Conservation (phyloP, 2,113 vertebrate species). For the Motacilla alba region DNA sequence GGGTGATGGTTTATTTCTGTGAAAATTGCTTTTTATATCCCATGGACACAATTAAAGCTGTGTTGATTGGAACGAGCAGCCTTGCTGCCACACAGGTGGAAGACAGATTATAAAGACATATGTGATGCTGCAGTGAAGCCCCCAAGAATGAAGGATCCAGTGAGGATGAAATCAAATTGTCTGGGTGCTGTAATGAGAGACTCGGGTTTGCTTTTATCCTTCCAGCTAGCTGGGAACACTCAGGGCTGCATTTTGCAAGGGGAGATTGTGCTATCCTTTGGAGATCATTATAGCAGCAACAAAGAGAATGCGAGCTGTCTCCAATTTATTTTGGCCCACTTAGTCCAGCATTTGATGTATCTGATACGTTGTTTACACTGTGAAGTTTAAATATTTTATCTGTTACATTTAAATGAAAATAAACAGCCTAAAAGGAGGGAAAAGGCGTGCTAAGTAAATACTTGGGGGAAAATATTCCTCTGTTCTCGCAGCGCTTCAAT, state of each 20-base stretch:
- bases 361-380: not conserved
- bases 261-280: not conserved
- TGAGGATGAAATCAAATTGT: constrained; percentile 9
- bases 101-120: not conserved
- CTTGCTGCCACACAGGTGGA: not conserved
- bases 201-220: not conserved
- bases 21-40: constrained; percentile 8
- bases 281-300: not conserved
- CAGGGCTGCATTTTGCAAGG: not conserved
- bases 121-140: not conserved
- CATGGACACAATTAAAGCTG: constrained; percentile 1
- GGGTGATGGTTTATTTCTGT: constrained; percentile 19
- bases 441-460: constrained; percentile 5
- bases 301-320: not conserved
- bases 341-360: not conserved
- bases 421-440: not conserved
- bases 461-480: not conserved
- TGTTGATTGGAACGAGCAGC: constrained; percentile 26
- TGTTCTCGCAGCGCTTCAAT: not conserved
- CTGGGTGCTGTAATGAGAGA: not conserved
- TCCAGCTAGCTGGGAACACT: not conserved
- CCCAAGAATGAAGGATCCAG: constrained; percentile 21
- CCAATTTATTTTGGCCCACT: constrained; percentile 22
- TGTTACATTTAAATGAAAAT: constrained; percentile 10
- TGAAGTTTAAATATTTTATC: constrained; percentile 30